A percentile compares a stretch with the other conserved stretches of the same genome.
These are phyloP conservation scores for Pyrocoelia pectoralis DNA, from an alignment of 2,888 invertebrate species.

Conservation along the genomic window DNA sequence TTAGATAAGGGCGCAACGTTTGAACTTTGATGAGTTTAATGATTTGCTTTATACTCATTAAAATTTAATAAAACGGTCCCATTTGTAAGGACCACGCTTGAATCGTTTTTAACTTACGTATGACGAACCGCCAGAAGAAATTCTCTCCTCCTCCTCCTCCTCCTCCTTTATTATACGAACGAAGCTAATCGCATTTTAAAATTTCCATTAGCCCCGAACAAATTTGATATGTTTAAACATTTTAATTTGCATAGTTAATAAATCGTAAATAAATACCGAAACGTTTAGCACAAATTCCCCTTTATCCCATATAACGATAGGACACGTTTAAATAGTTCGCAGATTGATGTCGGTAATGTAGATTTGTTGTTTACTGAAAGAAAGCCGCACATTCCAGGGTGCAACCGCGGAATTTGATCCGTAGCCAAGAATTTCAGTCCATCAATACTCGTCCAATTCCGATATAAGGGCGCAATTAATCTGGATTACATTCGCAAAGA, in stretches of 20 bases:
- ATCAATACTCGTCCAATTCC: constrained; percentile 46
- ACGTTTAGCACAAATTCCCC: constrained; percentile 27
- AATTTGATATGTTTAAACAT: constrained; percentile 4
- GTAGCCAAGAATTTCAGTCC: constrained; percentile 45
- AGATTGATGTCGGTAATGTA: constrained; percentile 42
- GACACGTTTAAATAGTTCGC: constrained; percentile 39
- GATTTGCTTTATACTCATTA: constrained; percentile 36
- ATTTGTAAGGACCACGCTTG: not conserved
- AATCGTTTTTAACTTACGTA: not conserved
- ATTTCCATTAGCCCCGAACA: too few relatives aligned
- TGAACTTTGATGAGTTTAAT: constrained; percentile 44
- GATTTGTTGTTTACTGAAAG: constrained; percentile 41
- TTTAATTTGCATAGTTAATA: constrained; percentile 18
- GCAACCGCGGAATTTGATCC: constrained; percentile 45
- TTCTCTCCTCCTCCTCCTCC: not conserved
- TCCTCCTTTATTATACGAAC: too few relatives aligned
- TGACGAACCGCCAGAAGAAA: not conserved
- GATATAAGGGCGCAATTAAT: constrained; percentile 33
- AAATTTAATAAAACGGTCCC: constrained; percentile 34
- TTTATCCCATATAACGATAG: constrained; percentile 28
- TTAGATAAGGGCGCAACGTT: constrained; percentile 49
- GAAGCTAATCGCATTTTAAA: too few relatives aligned
- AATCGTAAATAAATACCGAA: constrained; percentile 23
- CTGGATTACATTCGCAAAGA: not conserved
- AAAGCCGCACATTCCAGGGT: constrained; percentile 46